Percentiles rank a stretch among this genome's conserved stretches.
Evolutionary conservation across 2,797 vertebrate genomes (phyloP).

Genomic region (Lerista edwardsae): DNA sequence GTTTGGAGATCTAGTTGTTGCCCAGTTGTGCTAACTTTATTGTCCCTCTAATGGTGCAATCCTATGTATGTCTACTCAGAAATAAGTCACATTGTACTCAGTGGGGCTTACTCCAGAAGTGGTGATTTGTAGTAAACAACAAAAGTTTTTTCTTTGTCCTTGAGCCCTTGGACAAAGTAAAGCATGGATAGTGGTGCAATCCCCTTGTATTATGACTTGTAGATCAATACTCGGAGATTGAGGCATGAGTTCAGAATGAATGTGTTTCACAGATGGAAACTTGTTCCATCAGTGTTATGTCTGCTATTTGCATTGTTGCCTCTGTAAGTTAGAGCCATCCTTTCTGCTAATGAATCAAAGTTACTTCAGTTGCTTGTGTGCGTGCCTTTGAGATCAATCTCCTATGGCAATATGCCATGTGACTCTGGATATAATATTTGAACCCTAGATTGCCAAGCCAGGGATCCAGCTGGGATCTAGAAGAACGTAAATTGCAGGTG

Average conservation of each 20-base stretch:
- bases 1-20: not conserved
- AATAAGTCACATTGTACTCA: no score
- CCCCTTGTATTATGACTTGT: not conserved
- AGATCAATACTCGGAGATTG: conserved; percentile 1
- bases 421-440: conserved; percentile 1
- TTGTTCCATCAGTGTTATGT: not conserved
- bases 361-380: not conserved
- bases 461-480: not conserved
- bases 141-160: conserved; percentile 8
- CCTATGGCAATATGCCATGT: not conserved
- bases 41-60: no score
- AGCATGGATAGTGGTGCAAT: not conserved
- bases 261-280: conserved; percentile 2
- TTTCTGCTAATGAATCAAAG: no score
- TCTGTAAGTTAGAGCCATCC: no score
- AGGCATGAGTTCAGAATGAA: not conserved
- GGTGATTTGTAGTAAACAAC: not conserved
- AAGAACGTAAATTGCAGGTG: conserved; percentile 3
- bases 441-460: not conserved
- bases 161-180: not conserved
- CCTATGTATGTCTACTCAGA: no score
- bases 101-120: not conserved
- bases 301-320: not conserved
- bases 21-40: not conserved
- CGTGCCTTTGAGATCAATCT: not conserved